phyloP scores from a whole-genome alignment of 1,140 invertebrate species.

The Colletes gigas region DNA sequence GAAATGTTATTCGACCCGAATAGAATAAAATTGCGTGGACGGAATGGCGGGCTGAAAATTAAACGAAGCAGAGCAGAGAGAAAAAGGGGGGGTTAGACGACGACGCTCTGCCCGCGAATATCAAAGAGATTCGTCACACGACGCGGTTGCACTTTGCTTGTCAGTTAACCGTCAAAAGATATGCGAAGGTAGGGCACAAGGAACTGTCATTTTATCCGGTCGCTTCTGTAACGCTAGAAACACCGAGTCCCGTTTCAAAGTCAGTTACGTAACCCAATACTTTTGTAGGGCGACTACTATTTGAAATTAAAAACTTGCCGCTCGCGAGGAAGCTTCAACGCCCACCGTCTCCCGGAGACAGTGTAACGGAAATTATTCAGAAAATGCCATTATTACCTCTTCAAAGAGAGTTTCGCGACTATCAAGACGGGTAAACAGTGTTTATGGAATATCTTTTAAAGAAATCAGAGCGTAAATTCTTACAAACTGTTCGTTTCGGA shows the following conservation, averaged over 20 bases:
- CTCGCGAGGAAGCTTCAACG: too few species aligned
- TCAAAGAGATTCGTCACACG: constrained; percentile 22
- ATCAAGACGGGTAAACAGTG: not conserved
- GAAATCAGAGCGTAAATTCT: constrained; percentile 15
- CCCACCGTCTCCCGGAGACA: too few species aligned
- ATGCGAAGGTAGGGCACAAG: not conserved
- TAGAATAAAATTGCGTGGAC: not conserved
- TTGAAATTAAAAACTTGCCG: constrained; percentile 12
- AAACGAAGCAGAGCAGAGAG: not conserved
- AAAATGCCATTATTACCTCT: constrained; percentile 30
- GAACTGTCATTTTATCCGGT: constrained; percentile 12
- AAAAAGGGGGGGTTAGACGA: not conserved
- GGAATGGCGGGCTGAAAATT: not conserved
- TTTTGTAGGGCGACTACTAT: not conserved
- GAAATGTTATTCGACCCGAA: too few species aligned
- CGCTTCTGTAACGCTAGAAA: not conserved
- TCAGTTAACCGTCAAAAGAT: constrained; percentile 24
- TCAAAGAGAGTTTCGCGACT: not conserved
- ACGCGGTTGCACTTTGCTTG: constrained; percentile 5
- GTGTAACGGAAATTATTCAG: constrained; percentile 19
- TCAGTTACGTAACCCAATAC: not conserved
- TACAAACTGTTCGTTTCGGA: not conserved
- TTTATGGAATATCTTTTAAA: not conserved
- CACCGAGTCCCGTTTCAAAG: not conserved
- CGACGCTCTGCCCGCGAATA: not conserved